A percentile compares a stretch with the other conserved stretches of the same genome.
Conservation (phyloP, 2,888 invertebrate species). For the Acanthosoma haemorrhoidale region DNA sequence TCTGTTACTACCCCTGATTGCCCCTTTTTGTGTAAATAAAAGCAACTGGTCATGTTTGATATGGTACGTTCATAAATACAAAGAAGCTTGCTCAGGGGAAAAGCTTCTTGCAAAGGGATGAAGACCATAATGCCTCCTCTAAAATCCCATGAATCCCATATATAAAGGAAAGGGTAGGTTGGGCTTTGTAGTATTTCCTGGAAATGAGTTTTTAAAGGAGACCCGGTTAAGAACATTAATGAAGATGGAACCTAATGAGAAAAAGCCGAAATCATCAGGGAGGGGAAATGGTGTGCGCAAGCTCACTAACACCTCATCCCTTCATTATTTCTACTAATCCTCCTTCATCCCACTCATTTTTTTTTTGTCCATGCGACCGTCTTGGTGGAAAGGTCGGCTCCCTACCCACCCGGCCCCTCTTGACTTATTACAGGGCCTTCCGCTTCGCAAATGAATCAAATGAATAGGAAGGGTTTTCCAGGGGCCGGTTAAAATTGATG, state of each 20-base stretch:
- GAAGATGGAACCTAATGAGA: slow-evolving; percentile 10
- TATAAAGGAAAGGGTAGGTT: neutral
- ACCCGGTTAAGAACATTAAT: neutral
- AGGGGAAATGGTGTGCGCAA: slow-evolving; percentile 1
- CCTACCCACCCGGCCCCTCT: neutral
- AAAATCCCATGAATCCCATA: neutral
- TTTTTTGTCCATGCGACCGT: neutral
- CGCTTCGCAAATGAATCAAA: neutral
- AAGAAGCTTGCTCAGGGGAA: neutral
- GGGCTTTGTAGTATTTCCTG: neutral
- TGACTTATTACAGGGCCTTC: neutral
- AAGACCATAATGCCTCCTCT: neutral
- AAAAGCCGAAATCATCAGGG: neutral
- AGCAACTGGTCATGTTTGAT: no score
- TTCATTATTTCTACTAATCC: slow-evolving; percentile 6
- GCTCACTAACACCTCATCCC: neutral
- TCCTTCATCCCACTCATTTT: slow-evolving; percentile 5
- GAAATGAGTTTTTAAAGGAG: neutral
- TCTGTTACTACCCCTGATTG: no score
- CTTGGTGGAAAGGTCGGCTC: neutral
- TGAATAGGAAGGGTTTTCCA: slow-evolving; percentile 1
- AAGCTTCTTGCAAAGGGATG: neutral
- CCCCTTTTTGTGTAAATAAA: no score
- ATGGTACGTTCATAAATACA: no score
- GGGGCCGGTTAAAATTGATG: neutral